Evolutionary conservation across 2,888 invertebrate genomes (phyloP), one percentile per base, ranked within the genome.

Genomic region (Eupithecia subumbrata): DNA sequence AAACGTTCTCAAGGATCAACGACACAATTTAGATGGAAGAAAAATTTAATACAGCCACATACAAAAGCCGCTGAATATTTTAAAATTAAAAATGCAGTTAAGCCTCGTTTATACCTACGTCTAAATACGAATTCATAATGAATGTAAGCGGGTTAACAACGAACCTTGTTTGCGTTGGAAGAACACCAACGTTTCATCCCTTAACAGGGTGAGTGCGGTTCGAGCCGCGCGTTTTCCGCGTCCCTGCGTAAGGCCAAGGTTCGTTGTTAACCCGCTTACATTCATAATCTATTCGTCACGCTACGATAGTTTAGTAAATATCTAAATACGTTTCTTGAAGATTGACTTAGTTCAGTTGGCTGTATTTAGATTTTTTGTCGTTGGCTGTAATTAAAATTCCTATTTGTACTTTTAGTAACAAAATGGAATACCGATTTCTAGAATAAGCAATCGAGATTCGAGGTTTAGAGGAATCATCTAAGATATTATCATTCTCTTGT

Each of bases 91-190:
- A 25, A 60, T 60, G 25, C 60, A 25, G 60, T 12, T 5, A 60
- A 56, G 52, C 52, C 52, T 56, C 52, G 22, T 56, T 60, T 25
- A 60, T 11, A 60, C 60, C 60, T 60, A 60, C 25, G n/a, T 56
- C n/a, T 56, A 56, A 56, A 56, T 18, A 48, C 5, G 7, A 18
- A 48, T 48, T 48, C 48, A 48, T n/a, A n/a, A 8, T 7, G 8
- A 48, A n/a, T 48, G 18, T 48, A n/a, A n/a, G 45, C 5, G 48
- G n/a, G 48, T 18, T 45, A 45, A 16, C 45, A 14, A 45, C 16
- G 45, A 45, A 18, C 45, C 45, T 7, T 18, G 45, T 45, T 45
- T 16, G 16, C 16, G 45, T 45, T 45, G 16, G 45, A 45, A 45
- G 5, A 45, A 45, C 45, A 45, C 45, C 16, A 18, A 45, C 16